phyloP scores from a whole-genome alignment of 2,797 vertebrate species.

The Ptychadena robeensis region DNA sequence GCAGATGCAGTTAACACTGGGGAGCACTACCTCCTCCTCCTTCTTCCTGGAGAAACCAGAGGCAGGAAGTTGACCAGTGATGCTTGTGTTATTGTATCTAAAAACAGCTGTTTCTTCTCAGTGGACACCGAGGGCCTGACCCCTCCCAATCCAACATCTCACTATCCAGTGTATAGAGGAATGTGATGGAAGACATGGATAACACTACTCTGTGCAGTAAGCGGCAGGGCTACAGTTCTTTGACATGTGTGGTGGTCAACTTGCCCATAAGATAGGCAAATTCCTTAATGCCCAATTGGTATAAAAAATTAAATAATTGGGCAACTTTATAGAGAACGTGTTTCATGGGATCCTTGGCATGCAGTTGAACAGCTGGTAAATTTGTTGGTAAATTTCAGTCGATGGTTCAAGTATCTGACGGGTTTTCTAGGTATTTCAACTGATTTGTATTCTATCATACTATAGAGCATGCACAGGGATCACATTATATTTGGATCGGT shows the following conservation, averaged over 20 bases:
- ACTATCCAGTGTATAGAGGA: background rate
- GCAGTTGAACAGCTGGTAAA: too few relatives aligned
- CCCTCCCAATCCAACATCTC: constrained; percentile 32
- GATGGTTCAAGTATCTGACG: too few relatives aligned
- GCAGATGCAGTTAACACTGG: background rate
- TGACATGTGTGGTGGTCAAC: background rate
- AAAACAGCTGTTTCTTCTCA: constrained; percentile 54
- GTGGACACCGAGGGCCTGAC: constrained; percentile 18
- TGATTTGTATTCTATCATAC: too few relatives aligned
- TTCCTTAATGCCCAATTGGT: background rate
- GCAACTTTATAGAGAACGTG: background rate
- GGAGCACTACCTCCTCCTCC: background rate
- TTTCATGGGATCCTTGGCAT: background rate
- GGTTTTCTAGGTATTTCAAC: too few relatives aligned
- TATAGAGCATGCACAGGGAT: too few relatives aligned
- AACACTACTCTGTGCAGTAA: background rate
- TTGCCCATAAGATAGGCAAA: background rate
- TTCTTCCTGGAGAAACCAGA: background rate
- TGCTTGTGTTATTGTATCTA: constrained; percentile 41
- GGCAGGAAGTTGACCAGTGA: constrained; percentile 42
- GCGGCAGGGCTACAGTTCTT: background rate
- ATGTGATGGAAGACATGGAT: background rate
- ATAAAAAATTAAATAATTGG: background rate
- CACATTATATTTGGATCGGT: too few relatives aligned
- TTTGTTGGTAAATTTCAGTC: too few relatives aligned